phyloP scores from a whole-genome alignment of 1,140 invertebrate species.

The Bombus breviceps region DNA sequence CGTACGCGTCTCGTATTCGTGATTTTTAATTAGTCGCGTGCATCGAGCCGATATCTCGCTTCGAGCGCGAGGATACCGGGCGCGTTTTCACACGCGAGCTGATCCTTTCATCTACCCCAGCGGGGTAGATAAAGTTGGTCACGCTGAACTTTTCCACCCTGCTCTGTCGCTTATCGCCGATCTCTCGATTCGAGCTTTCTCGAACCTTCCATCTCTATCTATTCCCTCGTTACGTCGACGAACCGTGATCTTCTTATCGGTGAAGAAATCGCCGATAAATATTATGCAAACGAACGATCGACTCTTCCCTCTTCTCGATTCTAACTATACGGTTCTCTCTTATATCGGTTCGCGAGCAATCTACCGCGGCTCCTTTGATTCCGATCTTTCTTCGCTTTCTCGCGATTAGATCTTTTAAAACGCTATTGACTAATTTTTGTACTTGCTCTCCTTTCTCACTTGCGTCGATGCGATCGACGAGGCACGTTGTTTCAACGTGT shows the following conservation, averaged over 20 bases:
- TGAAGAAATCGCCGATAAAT: conserved; percentile 50
- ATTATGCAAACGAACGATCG: conserved; percentile 61
- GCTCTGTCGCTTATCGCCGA: conserved; percentile 42
- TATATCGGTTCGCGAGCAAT: not conserved
- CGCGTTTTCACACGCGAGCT: conserved; percentile 9
- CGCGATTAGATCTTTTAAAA: not conserved
- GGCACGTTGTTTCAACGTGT: not conserved
- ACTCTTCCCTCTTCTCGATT: no score
- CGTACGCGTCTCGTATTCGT: conserved; percentile 25
- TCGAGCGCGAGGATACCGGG: not conserved
- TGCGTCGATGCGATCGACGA: conserved; percentile 1
- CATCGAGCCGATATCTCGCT: not conserved
- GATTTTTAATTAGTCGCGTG: conserved; percentile 70
- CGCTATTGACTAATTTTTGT: conserved; percentile 20
- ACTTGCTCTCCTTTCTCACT: not conserved
- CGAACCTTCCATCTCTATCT: not conserved
- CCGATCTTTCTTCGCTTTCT: not conserved
- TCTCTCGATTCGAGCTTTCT: conserved; percentile 48
- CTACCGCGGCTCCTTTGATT: not conserved
- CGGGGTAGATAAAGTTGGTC: not conserved
- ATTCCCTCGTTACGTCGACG: not conserved
- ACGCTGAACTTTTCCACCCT: conserved; percentile 13
- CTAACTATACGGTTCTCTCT: not conserved
- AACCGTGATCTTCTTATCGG: conserved; percentile 42
- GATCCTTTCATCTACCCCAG: not conserved